phyloP scores from a whole-genome alignment of 1,140 invertebrate species.

The Maniola jurtina region DNA sequence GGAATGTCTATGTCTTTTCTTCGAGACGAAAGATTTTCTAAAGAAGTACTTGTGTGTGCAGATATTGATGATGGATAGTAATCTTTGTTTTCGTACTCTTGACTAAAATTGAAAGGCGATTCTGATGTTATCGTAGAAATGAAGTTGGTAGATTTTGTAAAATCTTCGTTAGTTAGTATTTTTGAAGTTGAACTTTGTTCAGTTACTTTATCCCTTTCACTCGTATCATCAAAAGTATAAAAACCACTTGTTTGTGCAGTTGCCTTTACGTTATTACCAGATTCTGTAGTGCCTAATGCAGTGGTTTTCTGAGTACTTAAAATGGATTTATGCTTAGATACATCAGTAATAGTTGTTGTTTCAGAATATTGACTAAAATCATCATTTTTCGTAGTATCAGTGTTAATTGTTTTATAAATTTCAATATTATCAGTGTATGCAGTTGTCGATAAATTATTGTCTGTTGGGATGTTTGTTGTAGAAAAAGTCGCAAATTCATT shows the following conservation, averaged over 20 bases:
- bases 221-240: neutral
- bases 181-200: neutral
- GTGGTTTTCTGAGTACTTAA: neutral
- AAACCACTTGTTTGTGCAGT: neutral
- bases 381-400: neutral
- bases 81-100: slow-evolving; percentile 16
- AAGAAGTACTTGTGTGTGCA: slow-evolving; percentile 50
- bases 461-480: neutral
- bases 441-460: neutral
- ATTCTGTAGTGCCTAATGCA: neutral
- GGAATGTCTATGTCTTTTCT: slow-evolving; percentile 67
- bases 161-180: neutral
- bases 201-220: neutral
- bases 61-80: slow-evolving; percentile 41
- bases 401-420: neutral
- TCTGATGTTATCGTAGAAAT: neutral
- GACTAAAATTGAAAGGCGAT: neutral
- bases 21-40: slow-evolving; percentile 62
- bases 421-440: neutral
- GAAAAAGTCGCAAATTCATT: no score
- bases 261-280: neutral
- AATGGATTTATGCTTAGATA: neutral
- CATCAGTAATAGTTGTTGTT: neutral
- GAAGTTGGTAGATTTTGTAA: neutral
- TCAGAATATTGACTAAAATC: neutral